Base-by-base conservation (phyloP, 2,888 invertebrate species). In the Dascillus cervinus region DNA sequence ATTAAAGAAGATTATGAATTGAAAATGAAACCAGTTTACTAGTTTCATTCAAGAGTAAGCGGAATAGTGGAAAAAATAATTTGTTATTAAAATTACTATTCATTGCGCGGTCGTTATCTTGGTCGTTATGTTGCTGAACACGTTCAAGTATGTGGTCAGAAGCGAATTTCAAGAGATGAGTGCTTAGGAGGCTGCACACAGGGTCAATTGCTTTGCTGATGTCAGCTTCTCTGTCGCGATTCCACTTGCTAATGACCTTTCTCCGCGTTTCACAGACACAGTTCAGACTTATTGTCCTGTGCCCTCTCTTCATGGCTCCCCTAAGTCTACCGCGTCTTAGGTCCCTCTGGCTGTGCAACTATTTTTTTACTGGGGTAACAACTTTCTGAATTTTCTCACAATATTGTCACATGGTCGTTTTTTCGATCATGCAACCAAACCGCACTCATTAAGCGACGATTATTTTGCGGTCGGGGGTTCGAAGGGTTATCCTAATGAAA, bases 221-320 rank as follows among this genome's bases (percentile, higher is more conserved):
- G 41, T 38, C 34, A 38, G 39, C 36, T 11, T n/a, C n/a, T n/a
- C 32, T 30, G 34, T 37, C 36, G 33, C 25, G 30, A 38, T 42
- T n/a, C 32, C 42, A 42, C 42, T 44, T 44, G 39, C 32, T 44
- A 39, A 41, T 39, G 44, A 42, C 41, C 39, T 39, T 34, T 44
- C 44, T 34, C 32, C 25, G 20, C 38, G 38, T 44, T 44, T 42
- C 44, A 44, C 44, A 44, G 44, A 40, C 42, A 30, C 25, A 26
- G 30, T 23, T 31, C 33, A 26, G 26, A 31, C 28, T 20, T 24
- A 33, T 37, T 37, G 37, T 37, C 26, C 33, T 30, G 30, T 33
- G 26, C 25, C 33, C 37, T 29, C 26, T 25, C 12, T 11, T 21
- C 32, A 15, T 13, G 20, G n/a, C n/a, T n/a, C n/a, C n/a, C n/a